These are phyloP conservation scores for Caenorhabditis wallacei DNA, from an alignment of 2,888 invertebrate species.

Conservation along the genomic window DNA sequence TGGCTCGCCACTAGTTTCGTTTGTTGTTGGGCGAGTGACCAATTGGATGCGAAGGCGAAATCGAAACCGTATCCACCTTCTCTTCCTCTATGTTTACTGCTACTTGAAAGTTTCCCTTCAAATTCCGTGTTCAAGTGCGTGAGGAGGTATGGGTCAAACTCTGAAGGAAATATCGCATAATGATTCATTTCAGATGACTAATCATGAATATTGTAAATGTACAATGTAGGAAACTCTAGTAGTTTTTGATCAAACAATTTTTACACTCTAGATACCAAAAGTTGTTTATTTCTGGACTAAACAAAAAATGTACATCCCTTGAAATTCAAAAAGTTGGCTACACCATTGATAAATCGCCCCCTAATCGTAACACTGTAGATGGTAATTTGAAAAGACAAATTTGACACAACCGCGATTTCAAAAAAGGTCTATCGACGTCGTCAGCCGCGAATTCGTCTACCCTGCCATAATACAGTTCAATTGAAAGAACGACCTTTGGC, in stretches of 20 bases:
- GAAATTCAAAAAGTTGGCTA: neutral
- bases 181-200: neutral
- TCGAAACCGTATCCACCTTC: slow-evolving; percentile 53
- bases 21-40: slow-evolving; percentile 65
- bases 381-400: slow-evolving; percentile 17
- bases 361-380: neutral
- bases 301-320: no score
- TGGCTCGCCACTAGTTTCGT: slow-evolving; percentile 64
- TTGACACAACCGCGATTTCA: slow-evolving; percentile 17
- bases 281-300: no score
- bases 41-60: slow-evolving; percentile 54
- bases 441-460: neutral
- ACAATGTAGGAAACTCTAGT: neutral
- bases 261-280: no score
- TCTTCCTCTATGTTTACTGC: slow-evolving; percentile 49
- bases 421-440: neutral
- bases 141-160: slow-evolving; percentile 1
- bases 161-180: neutral
- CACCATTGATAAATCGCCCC: slow-evolving; percentile 14
- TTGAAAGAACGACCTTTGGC: slow-evolving; percentile 55
- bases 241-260: no score
- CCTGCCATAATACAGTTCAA: slow-evolving; percentile 41
- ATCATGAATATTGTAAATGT: neutral
- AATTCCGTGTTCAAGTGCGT: slow-evolving; percentile 45
- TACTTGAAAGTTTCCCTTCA: slow-evolving; percentile 55